Percentiles rank a stretch among this genome's conserved stretches.
Conservation (phyloP, 2,888 invertebrate genomes). For the Thymelicus sylvestris region DNA sequence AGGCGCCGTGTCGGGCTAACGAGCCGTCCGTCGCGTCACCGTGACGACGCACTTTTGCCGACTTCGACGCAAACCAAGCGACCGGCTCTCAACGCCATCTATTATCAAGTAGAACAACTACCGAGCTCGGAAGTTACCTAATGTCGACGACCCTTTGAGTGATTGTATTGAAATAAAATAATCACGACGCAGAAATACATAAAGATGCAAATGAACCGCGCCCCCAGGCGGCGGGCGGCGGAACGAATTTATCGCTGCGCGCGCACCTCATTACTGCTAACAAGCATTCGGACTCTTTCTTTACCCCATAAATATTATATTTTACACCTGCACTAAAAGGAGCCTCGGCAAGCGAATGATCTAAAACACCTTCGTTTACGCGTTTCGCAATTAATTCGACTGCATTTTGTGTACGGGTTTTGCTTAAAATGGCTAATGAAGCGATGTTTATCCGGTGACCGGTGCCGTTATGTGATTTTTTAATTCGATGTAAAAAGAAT, state of each 20-base stretch:
- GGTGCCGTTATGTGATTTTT: background rate
- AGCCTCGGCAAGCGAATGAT: constrained; percentile 18
- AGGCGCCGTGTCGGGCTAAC: constrained; percentile 81
- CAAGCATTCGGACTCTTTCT: constrained; percentile 79
- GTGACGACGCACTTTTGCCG: constrained; percentile 64
- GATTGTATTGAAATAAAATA: constrained; percentile 53
- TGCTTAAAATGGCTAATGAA: background rate
- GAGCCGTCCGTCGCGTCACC: constrained; percentile 63
- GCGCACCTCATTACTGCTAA: constrained; percentile 82
- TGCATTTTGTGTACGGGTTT: background rate
- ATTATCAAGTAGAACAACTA: constrained; percentile 56
- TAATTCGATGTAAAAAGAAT: no score
- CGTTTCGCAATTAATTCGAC: constrained; percentile 22
- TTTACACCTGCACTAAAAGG: constrained; percentile 77
- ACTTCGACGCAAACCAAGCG: constrained; percentile 21
- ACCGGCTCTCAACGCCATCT: constrained; percentile 65
- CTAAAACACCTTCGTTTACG: constrained; percentile 30
- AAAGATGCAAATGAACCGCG: constrained; percentile 78
- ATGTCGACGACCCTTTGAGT: constrained; percentile 49
- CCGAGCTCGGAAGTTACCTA: constrained; percentile 51
- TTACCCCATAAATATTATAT: constrained; percentile 81
- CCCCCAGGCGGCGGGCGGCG: constrained; percentile 72
- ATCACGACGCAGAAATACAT: constrained; percentile 64
- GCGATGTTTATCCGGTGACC: background rate
- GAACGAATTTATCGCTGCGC: constrained; percentile 76